Evolutionary conservation across 30 jellyfish, hydroid and myxozoan species (phyloP), one percentile per base, ranked within the genome.

Genomic region (Turritopsis dohrnii): DNA sequence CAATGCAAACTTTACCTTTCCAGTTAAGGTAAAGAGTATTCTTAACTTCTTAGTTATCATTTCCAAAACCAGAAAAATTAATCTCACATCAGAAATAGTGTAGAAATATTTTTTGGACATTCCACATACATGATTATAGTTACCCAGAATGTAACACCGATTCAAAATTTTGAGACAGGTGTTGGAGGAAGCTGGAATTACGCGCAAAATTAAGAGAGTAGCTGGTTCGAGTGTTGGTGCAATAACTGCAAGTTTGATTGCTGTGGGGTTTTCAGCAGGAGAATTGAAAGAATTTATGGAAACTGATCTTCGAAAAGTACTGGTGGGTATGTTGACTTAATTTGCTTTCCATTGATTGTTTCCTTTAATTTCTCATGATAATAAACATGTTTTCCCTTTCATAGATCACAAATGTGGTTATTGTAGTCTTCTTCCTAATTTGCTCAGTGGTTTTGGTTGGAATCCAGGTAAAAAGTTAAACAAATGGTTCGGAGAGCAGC

Each of bases 221-320:
- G 98, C 98, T 0, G 98, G 98, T 0, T 90, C 98, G 71, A 93
- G 98, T 83, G 98, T 93, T 30, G 98, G 98, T 21, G 98, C 98
- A 7, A 88, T 93, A 25, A 85, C 93, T 7, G 98, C 98, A n/a
- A 79, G 90, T 74, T 88, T 93, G 19, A 92, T 93, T 76, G 98
- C 98, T 53, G 93, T 93, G 53, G 98, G 98, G 21, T 93, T 52
- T 76, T 88, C 96, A 8, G 79, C 98, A 4, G 93, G 84, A 83
- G 98, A 93, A 66, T 81, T 93, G 71, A 88, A 88, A 53, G 94
- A 88, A 52, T 93, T 93, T 71, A 81, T 85, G 94, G 95, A 88
- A 54, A 89, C 86, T 41, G 98, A 93, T 66, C 90, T 93, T 25
- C 74, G 94, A 52, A 88, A 85, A 74, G 94, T 93, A 54, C 83